Percentiles rank a stretch among this genome's conserved stretches.
phyloP scores from a whole-genome alignment of 2,888 invertebrate species.

The Macrosoma leucophasiata region DNA sequence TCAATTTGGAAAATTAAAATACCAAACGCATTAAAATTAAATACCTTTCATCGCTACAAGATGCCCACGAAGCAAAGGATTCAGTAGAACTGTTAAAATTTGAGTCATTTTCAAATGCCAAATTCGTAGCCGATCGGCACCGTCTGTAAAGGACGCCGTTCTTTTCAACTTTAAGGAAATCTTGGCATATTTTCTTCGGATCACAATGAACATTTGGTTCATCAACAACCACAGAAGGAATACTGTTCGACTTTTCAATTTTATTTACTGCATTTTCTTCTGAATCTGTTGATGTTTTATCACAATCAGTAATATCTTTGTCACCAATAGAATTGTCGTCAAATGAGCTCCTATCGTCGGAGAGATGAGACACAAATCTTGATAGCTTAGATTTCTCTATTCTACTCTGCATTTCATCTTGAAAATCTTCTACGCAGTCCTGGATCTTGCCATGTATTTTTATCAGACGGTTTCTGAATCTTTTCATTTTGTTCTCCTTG shows the following conservation, averaged over 20 bases:
- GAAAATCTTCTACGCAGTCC: slow-evolving; percentile 58
- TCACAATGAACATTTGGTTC: slow-evolving; percentile 37
- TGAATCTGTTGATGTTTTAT: slow-evolving; percentile 36
- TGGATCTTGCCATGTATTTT: slow-evolving; percentile 62
- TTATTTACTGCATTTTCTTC: slow-evolving; percentile 24
- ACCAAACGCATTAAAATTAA: neutral
- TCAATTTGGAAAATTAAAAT: too few species aligned
- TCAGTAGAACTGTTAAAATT: slow-evolving; percentile 47
- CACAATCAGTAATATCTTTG: slow-evolving; percentile 25
- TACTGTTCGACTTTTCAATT: slow-evolving; percentile 26
- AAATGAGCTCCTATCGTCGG: slow-evolving; percentile 51
- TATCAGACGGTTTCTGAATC: slow-evolving; percentile 47
- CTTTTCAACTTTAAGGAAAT: slow-evolving; percentile 51
- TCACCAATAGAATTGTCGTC: slow-evolving; percentile 34
- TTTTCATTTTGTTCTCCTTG: slow-evolving; percentile 54
- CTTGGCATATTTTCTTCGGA: slow-evolving; percentile 40
- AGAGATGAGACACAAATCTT: slow-evolving; percentile 50
- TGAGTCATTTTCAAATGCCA: slow-evolving; percentile 40
- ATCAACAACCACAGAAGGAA: slow-evolving; percentile 54
- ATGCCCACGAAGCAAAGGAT: slow-evolving; percentile 48
- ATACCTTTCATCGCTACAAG: slow-evolving; percentile 60
- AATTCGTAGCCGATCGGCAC: slow-evolving; percentile 49
- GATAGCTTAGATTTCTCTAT: slow-evolving; percentile 48
- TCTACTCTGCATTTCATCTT: slow-evolving; percentile 59
- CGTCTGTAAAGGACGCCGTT: slow-evolving; percentile 43